Base-by-base conservation (phyloP, 2,888 invertebrate genomes). In the Temnothorax rugatulus region DNA sequence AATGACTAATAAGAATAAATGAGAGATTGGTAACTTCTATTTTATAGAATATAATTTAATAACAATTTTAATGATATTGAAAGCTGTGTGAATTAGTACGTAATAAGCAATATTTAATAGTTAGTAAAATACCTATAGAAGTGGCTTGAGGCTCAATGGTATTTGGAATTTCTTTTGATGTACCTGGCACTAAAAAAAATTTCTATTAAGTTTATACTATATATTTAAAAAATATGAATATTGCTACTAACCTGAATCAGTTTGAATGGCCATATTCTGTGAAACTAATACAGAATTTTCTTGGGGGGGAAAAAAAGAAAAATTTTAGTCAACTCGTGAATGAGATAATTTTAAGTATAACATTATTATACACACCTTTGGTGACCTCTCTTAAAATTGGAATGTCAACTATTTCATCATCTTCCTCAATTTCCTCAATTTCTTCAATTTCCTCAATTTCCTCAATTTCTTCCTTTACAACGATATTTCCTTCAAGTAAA, bases 201-300 rank as follows among this genome's bases (percentile, higher is more conserved):
- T 54, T 13, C 4, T 38, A 54, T 54, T n/a, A 54, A 34, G 34
- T 34, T 54, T 38, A 38, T 5, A 34, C 34, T 2, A n/a, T n/a
- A n/a, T n/a, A n/a, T n/a, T n/a, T n/a, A 29, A 54, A 38, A 73
- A 73, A 69, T n/a, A 54, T 54, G 38, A 18, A 11, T 34, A 34
- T 73, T 57, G 38, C 15, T 38, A 54, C 41, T 73, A 57, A 73
- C 38, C 54, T 73, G 73, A 54, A 21, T 73, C 38, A 38, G 38
- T 38, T 68, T 68, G 18, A 47, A 50, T 50, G 47, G 47, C 29
- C 25, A 68, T 18, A 29, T 50, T 25, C 50, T 68, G 18, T 68
- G 15, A 66, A 21, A 25, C 8, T 25, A 1, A 8, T 68, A 50
- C 7, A 29, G 29, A 25, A 68, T 68, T 50, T 34, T 5, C 34